Base-by-base conservation (phyloP, 2,113 vertebrate species). In the Aplodontia rufa region DNA sequence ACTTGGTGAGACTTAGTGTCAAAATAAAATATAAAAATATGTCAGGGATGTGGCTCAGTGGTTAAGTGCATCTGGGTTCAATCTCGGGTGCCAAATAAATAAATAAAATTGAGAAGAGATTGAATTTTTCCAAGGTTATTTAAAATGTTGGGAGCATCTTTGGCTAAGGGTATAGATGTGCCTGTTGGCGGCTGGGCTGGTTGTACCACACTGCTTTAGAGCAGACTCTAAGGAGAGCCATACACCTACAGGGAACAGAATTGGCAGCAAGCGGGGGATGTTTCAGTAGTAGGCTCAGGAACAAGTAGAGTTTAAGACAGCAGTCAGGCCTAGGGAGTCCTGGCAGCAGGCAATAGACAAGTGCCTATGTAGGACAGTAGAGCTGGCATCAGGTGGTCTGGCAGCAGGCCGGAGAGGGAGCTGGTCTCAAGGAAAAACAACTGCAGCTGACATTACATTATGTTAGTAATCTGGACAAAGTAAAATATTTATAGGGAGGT, bases 401-500 rank as follows among this genome's bases (percentile, higher is more conserved):
- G n/a, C 6, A 55, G 51, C 1, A 88, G 51, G 14, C 40, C 83
- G 62, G 76, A 85, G 66, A 76, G 35, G 30, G n/a, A 92, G 37
- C 40, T 85, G 7, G 32, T 82, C 53, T 84, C 58, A 75, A 78
- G 37, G 30, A 95, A 80, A 35, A 75, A 17, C 45, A 69, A 12
- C 28, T 60, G 20, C 45, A 71, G 37, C 37, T 45, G n/a, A 11
- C 22, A 83, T 32, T 6, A 68, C 40, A 62, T 82, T 79, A 64
- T 35, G 16, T 71, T 96, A 62, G 11, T 88, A 97, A 90, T 81
- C 37, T 37, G 69, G 75, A 60, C 49, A 53, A 85, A 84, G 6
- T 64, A 85, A 87, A 71, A 62, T 82, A 78, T 72, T 90, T 92
- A 64, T 84, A 74, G 82, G 47, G 51, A 94, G 42, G 12, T 16